These are phyloP conservation scores for Vimba vimba DNA, from an alignment of 2,113 vertebrate genomes.

Conservation along the genomic window DNA sequence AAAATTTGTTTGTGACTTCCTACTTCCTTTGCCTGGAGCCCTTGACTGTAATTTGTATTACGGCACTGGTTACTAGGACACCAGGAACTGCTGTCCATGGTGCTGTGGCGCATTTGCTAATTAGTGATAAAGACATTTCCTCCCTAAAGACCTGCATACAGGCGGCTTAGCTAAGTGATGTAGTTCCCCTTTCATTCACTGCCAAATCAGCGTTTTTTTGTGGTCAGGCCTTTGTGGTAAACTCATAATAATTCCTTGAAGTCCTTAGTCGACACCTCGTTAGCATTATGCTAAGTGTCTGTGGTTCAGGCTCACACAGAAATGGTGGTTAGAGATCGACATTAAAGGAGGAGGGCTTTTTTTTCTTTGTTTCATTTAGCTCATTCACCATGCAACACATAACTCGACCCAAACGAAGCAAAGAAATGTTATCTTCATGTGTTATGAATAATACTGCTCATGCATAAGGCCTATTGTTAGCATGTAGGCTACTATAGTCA, in stretches of 20 bases:
- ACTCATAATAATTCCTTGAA: conserved; percentile 57
- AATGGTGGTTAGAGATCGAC: conserved; percentile 9
- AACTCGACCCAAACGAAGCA: neutral
- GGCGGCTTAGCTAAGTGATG: conserved; percentile 44
- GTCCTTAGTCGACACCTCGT: conserved; percentile 63
- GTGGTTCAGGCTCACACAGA: conserved; percentile 29
- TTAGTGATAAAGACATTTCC: conserved; percentile 53
- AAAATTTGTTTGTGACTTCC: conserved; percentile 37
- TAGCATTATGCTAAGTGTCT: conserved; percentile 60
- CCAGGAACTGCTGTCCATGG: conserved; percentile 48
- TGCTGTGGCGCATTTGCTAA: conserved; percentile 53
- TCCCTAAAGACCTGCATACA: conserved; percentile 43
- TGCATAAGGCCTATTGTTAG: conserved; percentile 11
- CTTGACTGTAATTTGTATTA: conserved; percentile 26
- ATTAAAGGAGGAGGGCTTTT: conserved; percentile 9
- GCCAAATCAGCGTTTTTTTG: conserved; percentile 48
- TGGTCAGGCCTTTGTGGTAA: conserved; percentile 55
- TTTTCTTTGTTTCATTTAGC: conserved; percentile 9
- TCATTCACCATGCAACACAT: neutral
- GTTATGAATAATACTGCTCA: conserved; percentile 21
- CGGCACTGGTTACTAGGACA: conserved; percentile 37
- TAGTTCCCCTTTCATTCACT: conserved; percentile 57
- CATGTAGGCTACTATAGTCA: neutral
- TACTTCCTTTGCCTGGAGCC: neutral
- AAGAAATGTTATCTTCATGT: conserved; percentile 7